Evolutionary conservation across 2,113 vertebrate genomes (phyloP), one percentile per base, ranked within the genome.

Genomic region (Colius striatus): DNA sequence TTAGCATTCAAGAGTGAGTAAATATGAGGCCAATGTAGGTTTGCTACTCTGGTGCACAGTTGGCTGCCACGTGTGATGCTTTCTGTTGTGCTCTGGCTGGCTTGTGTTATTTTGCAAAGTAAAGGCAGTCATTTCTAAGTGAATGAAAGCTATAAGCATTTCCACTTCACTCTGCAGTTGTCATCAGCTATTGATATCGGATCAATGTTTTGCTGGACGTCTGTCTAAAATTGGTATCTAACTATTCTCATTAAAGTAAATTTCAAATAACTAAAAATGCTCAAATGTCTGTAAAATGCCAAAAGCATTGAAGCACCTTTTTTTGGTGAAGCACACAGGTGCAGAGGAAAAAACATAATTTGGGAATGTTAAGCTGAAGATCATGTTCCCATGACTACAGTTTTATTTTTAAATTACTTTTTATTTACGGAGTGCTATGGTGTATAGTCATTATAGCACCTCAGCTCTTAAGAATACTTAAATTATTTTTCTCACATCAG

Each of bases 391-490:
- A 92, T 97, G 88, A 54, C 79, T 94, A 96, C 94, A 19, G 80
- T 93, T 95, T 96, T 95, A 96, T 94, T 96, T 96, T 96, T 92
- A 90, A 96, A 74, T 94, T 77, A 86, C 57, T 92, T 92, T 89
- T 90, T 86, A 81, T 90, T 95, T 83, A 41, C 91, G 88, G 75
- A 85, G 38, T 63, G 17, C 85, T 65, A 19, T 83, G 68, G 60
- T 88, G 61, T 88, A 60, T 74, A 63, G 93, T 90, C 90, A 65
- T 85, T 77, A 81, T 70, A 43, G 5, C 68, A 81, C 82, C 92
- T 93, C 84, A 54, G 68, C 83, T 90, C 61, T 88, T 90, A 58
- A 68, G 92, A 68, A 90, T 27, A 53, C 79, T 94, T 82, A 16
- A 89, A 80, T 86, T 92, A 90, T 90, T 94, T 93, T 95, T 93